Conservation (phyloP, 2,888 invertebrate genomes). For the Euproctis similis region DNA sequence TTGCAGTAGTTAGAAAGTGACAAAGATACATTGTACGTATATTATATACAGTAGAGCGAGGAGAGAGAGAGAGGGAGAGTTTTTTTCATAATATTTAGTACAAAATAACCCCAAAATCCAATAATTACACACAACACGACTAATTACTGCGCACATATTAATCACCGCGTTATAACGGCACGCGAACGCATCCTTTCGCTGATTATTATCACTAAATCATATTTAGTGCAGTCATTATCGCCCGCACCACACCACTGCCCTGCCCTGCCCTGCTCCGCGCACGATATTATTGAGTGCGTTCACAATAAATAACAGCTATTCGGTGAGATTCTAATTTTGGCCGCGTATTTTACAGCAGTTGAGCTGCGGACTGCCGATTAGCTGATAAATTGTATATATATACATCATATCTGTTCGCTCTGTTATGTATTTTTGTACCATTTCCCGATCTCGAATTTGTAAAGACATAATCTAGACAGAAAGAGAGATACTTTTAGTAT, state of each 20-base stretch:
- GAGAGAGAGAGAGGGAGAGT: too few relatives aligned
- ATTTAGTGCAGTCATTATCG: slow-evolving; percentile 60
- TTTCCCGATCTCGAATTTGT: too few relatives aligned
- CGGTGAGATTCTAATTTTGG: slow-evolving; percentile 42
- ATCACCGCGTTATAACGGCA: slow-evolving; percentile 27
- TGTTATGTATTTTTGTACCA: too few relatives aligned
- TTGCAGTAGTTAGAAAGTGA: too few relatives aligned
- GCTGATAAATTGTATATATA: slow-evolving; percentile 19
- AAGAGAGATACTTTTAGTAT: too few relatives aligned
- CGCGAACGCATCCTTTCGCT: slow-evolving; percentile 32
- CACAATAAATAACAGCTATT: slow-evolving; percentile 45
- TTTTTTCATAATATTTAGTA: too few relatives aligned
- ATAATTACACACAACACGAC: slow-evolving; percentile 11
- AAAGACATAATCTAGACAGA: too few relatives aligned
- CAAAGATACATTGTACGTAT: too few relatives aligned
- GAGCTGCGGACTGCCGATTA: slow-evolving; percentile 25
- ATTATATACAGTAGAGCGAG: too few relatives aligned
- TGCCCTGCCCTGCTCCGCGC: too few relatives aligned
- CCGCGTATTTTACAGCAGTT: slow-evolving; percentile 30
- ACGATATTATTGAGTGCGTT: slow-evolving; percentile 33
- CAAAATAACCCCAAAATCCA: not conserved
- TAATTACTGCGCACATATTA: slow-evolving; percentile 27
- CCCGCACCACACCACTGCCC: too few relatives aligned
- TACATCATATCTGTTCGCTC: too few relatives aligned
- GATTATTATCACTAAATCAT: slow-evolving; percentile 55